A percentile compares a stretch with the other conserved stretches of the same genome.
These are phyloP conservation scores for Willisornis vidua DNA, from an alignment of 2,113 vertebrate species.

Conservation along the genomic window DNA sequence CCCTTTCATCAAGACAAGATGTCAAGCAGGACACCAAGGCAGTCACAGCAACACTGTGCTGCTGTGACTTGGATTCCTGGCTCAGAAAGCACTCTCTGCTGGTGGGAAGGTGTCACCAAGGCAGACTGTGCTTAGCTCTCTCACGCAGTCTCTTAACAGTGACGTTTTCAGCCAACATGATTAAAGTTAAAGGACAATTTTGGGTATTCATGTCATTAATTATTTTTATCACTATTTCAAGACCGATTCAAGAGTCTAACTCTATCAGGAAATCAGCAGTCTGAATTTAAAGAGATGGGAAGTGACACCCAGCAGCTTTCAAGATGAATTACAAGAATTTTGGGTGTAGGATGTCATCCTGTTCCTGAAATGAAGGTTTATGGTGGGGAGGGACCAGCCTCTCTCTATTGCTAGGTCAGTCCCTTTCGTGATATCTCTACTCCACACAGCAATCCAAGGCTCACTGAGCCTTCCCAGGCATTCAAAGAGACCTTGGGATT, in stretches of 20 bases:
- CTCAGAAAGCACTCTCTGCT: not conserved
- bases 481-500: conserved; percentile 11
- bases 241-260: not conserved
- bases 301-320: conserved; percentile 54
- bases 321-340: not conserved
- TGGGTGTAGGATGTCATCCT: conserved; percentile 41
- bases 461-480: not conserved
- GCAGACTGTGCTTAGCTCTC: not conserved
- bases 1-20: not conserved
- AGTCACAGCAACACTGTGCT: not conserved
- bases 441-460: not conserved
- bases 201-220: not conserved
- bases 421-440: not conserved
- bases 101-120: not conserved
- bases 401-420: not conserved
- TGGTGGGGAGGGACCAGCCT: not conserved
- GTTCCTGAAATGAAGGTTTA: conserved; percentile 25
- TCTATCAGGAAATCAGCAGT: conserved; percentile 52
- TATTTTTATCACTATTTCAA: conserved; percentile 21
- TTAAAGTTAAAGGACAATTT: conserved; percentile 12
- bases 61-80: not conserved
- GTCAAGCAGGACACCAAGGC: not conserved
- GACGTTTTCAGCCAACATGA: not conserved
- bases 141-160: not conserved
- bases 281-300: conserved; percentile 41